These are phyloP conservation scores for Belonocnema kinseyi DNA, from an alignment of 1,140 invertebrate genomes.

Conservation along the genomic window DNA sequence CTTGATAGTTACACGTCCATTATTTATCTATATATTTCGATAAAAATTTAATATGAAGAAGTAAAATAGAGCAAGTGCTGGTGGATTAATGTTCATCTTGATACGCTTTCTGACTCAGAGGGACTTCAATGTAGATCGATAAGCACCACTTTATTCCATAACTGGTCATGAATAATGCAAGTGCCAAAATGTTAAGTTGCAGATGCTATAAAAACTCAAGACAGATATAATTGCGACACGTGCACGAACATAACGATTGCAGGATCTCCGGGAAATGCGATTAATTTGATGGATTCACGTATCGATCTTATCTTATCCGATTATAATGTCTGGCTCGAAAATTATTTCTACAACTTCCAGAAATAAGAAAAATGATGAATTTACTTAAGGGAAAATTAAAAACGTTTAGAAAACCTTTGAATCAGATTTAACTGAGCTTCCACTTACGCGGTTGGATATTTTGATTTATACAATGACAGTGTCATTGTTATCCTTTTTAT, in stretches of 20 bases:
- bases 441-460: too few relatives aligned
- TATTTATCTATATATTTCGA: not conserved
- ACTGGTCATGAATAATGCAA: constrained; percentile 56
- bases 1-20: not conserved
- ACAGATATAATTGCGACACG: constrained; percentile 56
- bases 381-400: not conserved
- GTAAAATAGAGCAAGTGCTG: not conserved
- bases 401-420: too few relatives aligned
- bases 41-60: not conserved
- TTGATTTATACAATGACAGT: not conserved
- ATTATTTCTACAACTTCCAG: not conserved
- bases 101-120: constrained; percentile 48
- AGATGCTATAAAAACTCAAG: constrained; percentile 57
- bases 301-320: constrained; percentile 1
- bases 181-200: constrained; percentile 55
- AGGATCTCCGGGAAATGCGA: not conserved
- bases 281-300: not conserved
- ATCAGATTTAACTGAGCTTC: too few relatives aligned
- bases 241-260: constrained; percentile 1
- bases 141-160: constrained; percentile 26
- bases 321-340: not conserved
- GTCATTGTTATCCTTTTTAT: not conserved
- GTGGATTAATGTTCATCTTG: constrained; percentile 49
- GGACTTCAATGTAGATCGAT: constrained; percentile 44
- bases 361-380: not conserved